Percentiles rank a stretch among this genome's conserved stretches.
Conservation (phyloP, 2,888 invertebrate genomes). For the Erpobdella octoculata region DNA sequence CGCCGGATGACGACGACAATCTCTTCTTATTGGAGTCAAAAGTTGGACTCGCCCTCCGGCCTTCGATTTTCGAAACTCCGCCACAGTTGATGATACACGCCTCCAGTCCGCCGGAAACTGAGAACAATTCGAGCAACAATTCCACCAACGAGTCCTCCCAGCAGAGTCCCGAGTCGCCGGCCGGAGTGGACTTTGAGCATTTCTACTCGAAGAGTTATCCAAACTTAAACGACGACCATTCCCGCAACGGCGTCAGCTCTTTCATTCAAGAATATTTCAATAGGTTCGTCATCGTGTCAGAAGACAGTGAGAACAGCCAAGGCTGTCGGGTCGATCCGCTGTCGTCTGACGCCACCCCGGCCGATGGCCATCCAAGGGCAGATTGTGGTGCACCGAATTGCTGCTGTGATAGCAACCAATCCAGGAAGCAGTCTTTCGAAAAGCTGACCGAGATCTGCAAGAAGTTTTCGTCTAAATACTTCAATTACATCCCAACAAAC, state of each 20-base stretch:
- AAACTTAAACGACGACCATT: background rate
- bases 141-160: background rate
- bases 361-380: background rate
- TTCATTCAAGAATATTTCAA: conserved; percentile 16
- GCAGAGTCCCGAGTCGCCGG: background rate
- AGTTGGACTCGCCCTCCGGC: background rate
- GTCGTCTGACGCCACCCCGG: background rate
- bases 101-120: background rate
- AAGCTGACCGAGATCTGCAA: conserved; percentile 7
- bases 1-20: background rate
- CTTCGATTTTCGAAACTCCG: background rate
- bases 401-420: too few relatives aligned
- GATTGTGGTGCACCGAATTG: background rate
- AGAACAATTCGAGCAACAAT: background rate
- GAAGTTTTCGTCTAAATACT: conserved; percentile 5
- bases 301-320: background rate
- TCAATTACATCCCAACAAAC: background rate
- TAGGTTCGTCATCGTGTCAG: conserved; percentile 6
- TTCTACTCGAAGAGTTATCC: conserved; percentile 15
- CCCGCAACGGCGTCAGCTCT: too few relatives aligned
- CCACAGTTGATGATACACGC: background rate
- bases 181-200: background rate
- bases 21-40: background rate
- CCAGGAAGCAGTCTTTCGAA: conserved; percentile 8
- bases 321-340: conserved; percentile 3